Conservation (phyloP, 2,888 invertebrate species). For the Chrysolina haemoptera region DNA sequence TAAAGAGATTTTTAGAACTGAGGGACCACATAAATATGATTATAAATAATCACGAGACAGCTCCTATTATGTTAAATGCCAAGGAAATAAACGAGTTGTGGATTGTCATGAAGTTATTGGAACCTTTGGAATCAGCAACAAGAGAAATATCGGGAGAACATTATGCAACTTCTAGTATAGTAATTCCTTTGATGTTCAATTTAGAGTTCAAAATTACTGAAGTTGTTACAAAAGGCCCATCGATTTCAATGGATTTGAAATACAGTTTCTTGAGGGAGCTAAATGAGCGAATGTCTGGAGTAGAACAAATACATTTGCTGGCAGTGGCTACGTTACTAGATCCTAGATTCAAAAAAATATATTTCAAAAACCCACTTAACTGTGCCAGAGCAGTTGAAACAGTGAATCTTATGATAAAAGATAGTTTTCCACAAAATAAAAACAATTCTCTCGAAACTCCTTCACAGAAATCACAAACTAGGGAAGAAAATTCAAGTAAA, state of each 20-base stretch:
- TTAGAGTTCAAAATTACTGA: conserved; percentile 27
- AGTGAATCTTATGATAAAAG: not conserved
- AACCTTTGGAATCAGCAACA: conserved; percentile 60
- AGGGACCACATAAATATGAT: conserved; percentile 43
- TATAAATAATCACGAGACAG: conserved; percentile 32
- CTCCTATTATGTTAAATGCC: conserved; percentile 59
- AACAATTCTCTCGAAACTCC: not conserved
- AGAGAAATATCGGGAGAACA: conserved; percentile 62
- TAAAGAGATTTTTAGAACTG: conserved; percentile 59
- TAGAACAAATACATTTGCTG: not conserved
- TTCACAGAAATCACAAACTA: not conserved
- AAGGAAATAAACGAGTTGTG: conserved; percentile 52
- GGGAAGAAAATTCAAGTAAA: not conserved
- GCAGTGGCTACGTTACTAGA: not conserved
- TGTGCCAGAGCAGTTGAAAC: not conserved
- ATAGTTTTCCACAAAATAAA: not conserved
- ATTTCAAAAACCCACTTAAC: not conserved
- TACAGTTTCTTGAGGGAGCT: not conserved
- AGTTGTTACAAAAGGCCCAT: not conserved
- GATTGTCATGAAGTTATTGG: conserved; percentile 55
- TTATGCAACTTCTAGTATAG: conserved; percentile 52
- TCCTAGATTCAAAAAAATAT: not conserved
- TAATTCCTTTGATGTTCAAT: conserved; percentile 46
- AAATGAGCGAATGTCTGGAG: not conserved
- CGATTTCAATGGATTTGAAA: conserved; percentile 26